These are phyloP conservation scores for Drosophila lowei DNA, from an alignment of 1,140 invertebrate species.

Conservation along the genomic window DNA sequence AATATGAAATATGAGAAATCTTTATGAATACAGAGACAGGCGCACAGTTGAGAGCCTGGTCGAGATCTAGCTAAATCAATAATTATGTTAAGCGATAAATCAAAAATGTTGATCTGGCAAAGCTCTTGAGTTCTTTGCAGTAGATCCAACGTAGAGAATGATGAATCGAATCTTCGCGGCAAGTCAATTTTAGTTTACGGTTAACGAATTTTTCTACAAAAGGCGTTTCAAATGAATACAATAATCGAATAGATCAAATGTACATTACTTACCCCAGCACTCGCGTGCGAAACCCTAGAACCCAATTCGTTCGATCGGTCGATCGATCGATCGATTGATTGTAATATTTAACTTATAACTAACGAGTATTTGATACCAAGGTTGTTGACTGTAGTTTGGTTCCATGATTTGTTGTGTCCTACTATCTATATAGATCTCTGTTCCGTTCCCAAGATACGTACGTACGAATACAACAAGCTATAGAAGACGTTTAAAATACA, in stretches of 20 bases:
- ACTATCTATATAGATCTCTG: slow-evolving; percentile 25
- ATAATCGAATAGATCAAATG: slow-evolving; percentile 58
- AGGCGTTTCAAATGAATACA: slow-evolving; percentile 68
- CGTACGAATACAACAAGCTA: slow-evolving; percentile 30
- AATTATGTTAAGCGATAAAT: slow-evolving; percentile 49
- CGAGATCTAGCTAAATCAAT: slow-evolving; percentile 46
- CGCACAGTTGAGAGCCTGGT: neutral
- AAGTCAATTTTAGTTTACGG: slow-evolving; percentile 55
- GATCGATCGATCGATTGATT: slow-evolving; percentile 1
- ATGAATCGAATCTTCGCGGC: slow-evolving; percentile 18
- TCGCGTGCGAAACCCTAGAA: neutral
- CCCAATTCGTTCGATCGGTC: too few relatives aligned
- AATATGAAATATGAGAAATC: slow-evolving; percentile 1
- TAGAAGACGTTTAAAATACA: slow-evolving; percentile 29
- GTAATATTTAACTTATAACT: slow-evolving; percentile 11
- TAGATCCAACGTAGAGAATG: slow-evolving; percentile 5
- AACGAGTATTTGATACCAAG: slow-evolving; percentile 46
- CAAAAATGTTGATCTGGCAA: slow-evolving; percentile 29
- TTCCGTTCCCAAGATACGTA: slow-evolving; percentile 32
- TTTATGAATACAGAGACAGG: neutral
- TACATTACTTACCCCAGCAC: slow-evolving; percentile 21
- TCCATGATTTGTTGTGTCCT: slow-evolving; percentile 46
- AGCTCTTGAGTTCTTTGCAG: slow-evolving; percentile 23
- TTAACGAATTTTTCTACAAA: slow-evolving; percentile 64
- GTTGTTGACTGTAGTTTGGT: slow-evolving; percentile 55